Evolutionary conservation across 2,888 invertebrate species (phyloP).

Genomic region (Acleris sparsana): DNA sequence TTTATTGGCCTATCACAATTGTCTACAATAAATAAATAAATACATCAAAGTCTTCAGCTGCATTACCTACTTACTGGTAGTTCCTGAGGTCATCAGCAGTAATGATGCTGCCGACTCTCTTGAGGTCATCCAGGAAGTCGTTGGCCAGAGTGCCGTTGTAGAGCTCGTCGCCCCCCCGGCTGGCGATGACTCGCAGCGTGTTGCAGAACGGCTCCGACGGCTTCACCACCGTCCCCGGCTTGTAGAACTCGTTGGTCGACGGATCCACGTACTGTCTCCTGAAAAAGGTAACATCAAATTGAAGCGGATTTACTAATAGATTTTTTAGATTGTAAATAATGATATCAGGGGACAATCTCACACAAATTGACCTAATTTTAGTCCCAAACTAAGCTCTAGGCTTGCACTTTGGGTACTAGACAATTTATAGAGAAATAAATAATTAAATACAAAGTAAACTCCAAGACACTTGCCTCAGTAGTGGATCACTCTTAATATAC

Average conservation of each 20-base stretch:
- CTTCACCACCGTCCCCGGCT: constrained; percentile 84
- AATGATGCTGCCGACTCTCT: constrained; percentile 88
- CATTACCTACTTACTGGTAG: constrained; percentile 77
- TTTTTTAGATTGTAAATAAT: too few relatives aligned
- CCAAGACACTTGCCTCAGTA: constrained; percentile 72
- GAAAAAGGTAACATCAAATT: constrained; percentile 38
- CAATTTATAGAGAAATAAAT: too few relatives aligned
- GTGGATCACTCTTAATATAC: constrained; percentile 74
- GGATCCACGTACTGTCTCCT: constrained; percentile 87
- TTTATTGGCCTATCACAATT: too few relatives aligned
- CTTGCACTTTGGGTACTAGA: too few relatives aligned
- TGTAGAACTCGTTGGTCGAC: constrained; percentile 67
- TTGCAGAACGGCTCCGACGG: constrained; percentile 86
- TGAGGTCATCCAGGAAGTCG: constrained; percentile 87
- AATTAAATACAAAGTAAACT: too few relatives aligned
- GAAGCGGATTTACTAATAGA: too few relatives aligned
- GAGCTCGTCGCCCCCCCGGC: constrained; percentile 88
- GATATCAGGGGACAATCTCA: too few relatives aligned
- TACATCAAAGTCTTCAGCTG: background rate
- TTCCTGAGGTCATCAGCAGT: constrained; percentile 87
- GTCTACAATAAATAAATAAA: background rate
- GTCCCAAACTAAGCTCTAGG: too few relatives aligned
- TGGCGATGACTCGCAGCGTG: constrained; percentile 87
- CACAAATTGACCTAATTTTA: too few relatives aligned
- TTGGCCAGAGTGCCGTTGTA: constrained; percentile 90